Conservation (phyloP, 2,797 vertebrate genomes). For the Percopsis omiscomaycus region DNA sequence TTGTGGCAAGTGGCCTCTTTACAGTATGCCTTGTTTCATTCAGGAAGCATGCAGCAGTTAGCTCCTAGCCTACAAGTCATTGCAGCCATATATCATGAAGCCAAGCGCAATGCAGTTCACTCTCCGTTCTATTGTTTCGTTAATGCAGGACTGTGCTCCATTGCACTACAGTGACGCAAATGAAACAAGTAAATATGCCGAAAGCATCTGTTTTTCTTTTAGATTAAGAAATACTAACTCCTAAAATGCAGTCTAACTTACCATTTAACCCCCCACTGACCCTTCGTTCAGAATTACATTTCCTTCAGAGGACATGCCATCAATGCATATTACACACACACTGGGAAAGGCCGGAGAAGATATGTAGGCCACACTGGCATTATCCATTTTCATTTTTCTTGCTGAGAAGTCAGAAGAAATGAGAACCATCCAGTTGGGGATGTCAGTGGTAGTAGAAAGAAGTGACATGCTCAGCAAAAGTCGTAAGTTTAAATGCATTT, state of each 20-base stretch:
- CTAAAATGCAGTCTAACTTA: slow-evolving; percentile 7
- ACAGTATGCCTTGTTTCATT: no score
- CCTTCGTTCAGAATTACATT: slow-evolving; percentile 54
- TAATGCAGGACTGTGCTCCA: no score
- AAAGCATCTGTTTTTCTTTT: slow-evolving; percentile 9
- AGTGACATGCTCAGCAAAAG: slow-evolving; percentile 45
- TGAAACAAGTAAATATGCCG: no score
- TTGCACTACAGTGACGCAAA: no score
- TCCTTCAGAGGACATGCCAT: slow-evolving; percentile 72
- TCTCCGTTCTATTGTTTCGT: no score
- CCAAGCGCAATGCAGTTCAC: no score
- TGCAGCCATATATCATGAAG: no score
- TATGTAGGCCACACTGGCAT: slow-evolving; percentile 66
- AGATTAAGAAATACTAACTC: slow-evolving; percentile 3
- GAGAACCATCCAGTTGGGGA: slow-evolving; percentile 45
- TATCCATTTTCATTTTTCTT: slow-evolving; percentile 59
- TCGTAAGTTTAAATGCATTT: no score
- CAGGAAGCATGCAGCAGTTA: no score
- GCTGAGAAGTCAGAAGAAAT: slow-evolving; percentile 53
- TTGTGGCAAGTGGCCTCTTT: no score
- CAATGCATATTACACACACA: slow-evolving; percentile 69
- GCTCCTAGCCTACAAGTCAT: no score
- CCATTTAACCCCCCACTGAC: slow-evolving; percentile 30
- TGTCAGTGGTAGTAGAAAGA: slow-evolving; percentile 57
- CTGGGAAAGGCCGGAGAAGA: slow-evolving; percentile 38